phyloP scores from a whole-genome alignment of 2,797 vertebrate genomes.

The Coilia nasus region DNA sequence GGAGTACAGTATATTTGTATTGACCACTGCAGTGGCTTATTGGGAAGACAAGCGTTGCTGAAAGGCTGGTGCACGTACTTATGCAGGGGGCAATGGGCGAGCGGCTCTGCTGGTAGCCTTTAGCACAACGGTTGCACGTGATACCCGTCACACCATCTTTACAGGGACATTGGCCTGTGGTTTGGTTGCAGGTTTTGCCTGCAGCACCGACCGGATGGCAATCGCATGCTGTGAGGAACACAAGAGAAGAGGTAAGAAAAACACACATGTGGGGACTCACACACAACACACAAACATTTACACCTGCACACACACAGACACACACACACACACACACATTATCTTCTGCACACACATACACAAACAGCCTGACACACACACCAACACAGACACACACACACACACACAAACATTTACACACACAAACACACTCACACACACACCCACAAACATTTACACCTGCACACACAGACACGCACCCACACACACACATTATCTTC shows the following conservation, averaged over 20 bases:
- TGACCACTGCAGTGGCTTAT: not conserved
- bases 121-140: conserved; percentile 97
- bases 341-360: conserved; percentile 27
- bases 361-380: conserved; percentile 22
- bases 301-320: conserved; percentile 52
- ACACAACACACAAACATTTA: conserved; percentile 56
- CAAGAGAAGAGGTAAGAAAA: conserved; percentile 69
- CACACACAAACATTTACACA: no score
- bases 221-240: conserved; percentile 90
- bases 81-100: conserved; percentile 98
- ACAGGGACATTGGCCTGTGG: conserved; percentile 97
- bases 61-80: conserved; percentile 82
- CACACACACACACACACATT: conserved; percentile 53
- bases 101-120: conserved; percentile 98
- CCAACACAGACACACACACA: no score
- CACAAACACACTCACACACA: not conserved
- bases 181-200: conserved; percentile 98
- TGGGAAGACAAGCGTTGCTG: not conserved
- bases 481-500: conserved; percentile 8
- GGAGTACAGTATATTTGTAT: not conserved
- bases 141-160: conserved; percentile 97
- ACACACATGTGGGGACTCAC: conserved; percentile 50
- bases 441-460: not conserved
- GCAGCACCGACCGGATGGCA: conserved; percentile 97
- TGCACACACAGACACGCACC: conserved; percentile 28